phyloP scores from a whole-genome alignment of 2,797 vertebrate species.

The Phrynocephalus guinanensis region DNA sequence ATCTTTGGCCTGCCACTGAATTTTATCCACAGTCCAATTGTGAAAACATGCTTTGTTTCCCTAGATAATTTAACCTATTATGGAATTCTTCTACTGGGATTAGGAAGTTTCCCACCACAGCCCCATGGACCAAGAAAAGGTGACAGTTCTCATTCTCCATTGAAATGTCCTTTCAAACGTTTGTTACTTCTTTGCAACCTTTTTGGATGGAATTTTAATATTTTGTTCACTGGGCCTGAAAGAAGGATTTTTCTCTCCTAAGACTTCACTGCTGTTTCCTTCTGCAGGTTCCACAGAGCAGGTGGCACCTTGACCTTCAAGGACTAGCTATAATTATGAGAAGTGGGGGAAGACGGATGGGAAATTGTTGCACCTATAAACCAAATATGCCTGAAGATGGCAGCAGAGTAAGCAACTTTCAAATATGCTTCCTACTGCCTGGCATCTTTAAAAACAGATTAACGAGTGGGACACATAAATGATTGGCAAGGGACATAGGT shows the following conservation, averaged over 20 bases:
- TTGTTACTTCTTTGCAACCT: not conserved
- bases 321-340: too few relatives aligned
- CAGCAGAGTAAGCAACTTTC: slow-evolving; percentile 14
- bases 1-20: too few relatives aligned
- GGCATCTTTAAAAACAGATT: not conserved
- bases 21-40: too few relatives aligned
- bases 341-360: too few relatives aligned
- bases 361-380: not conserved
- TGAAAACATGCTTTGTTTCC: too few relatives aligned
- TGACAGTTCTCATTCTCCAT: not conserved
- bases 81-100: too few relatives aligned
- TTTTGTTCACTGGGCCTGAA: not conserved
- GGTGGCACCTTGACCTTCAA: not conserved
- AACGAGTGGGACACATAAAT: not conserved
- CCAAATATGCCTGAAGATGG: slow-evolving; percentile 15
- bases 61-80: too few relatives aligned
- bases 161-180: not conserved
- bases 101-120: not conserved
- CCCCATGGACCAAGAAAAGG: too few relatives aligned
- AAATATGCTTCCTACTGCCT: not conserved
- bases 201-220: not conserved
- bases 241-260: not conserved
- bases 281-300: not conserved
- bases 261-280: not conserved
- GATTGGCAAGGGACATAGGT: not conserved